These are phyloP conservation scores for Clivina fossor DNA, from an alignment of 2,888 invertebrate genomes.

Conservation along the genomic window DNA sequence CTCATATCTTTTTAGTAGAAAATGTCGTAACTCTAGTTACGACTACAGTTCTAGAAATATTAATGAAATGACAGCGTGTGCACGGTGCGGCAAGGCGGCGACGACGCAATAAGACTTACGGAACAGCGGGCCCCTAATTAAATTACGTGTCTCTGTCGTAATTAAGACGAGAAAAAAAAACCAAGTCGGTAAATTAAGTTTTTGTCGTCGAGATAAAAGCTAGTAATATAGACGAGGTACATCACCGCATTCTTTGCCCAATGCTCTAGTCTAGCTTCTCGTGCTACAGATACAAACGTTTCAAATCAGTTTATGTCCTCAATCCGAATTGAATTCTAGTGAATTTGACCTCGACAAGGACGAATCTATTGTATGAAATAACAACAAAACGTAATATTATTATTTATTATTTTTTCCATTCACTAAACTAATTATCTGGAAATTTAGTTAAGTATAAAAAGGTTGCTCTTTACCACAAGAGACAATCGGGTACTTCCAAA, in stretches of 20 bases:
- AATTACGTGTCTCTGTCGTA: slow-evolving; percentile 18
- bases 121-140: too few relatives aligned
- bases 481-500: too few relatives aligned
- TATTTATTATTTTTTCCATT: too few relatives aligned
- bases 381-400: too few relatives aligned
- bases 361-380: too few relatives aligned
- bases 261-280: slow-evolving; percentile 12
- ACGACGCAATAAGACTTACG: slow-evolving; percentile 5
- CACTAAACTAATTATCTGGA: too few relatives aligned
- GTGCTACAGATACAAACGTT: slow-evolving; percentile 5
- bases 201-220: slow-evolving; percentile 18
- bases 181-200: slow-evolving; percentile 22
- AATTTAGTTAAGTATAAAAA: too few relatives aligned
- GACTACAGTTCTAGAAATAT: slow-evolving; percentile 8
- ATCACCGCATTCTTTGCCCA: slow-evolving; percentile 8
- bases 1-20: too few relatives aligned
- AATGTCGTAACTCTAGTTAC: too few relatives aligned
- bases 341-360: too few relatives aligned
- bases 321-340: slow-evolving; percentile 10
- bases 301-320: slow-evolving; percentile 10
- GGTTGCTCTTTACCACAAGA: too few relatives aligned
- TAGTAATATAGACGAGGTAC: slow-evolving; percentile 2
- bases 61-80: slow-evolving; percentile 9
- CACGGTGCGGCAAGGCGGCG: too few relatives aligned
- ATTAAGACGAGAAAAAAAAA: slow-evolving; percentile 21